Evolutionary conservation across 2,888 invertebrate species (phyloP), one percentile per base, ranked within the genome.

Genomic region (Nomada ruficornis): DNA sequence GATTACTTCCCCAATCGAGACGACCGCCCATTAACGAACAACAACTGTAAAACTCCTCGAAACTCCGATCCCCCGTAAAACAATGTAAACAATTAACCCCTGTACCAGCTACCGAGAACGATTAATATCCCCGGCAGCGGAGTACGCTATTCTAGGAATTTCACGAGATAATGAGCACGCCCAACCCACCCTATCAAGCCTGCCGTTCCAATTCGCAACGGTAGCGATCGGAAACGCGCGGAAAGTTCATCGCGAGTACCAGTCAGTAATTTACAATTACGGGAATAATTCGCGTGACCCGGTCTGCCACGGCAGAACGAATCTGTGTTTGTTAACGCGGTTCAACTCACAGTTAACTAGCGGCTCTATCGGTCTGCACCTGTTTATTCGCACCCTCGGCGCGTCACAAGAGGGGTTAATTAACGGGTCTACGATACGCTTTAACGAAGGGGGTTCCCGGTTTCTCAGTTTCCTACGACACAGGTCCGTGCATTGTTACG

Each of bases 191-290:
- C 3, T 2, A 13, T 13, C 23, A 23, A 47, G 13, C 23, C 23
- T 23, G 26, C 44, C 15, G 60, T 18, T 15, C 23, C 60, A 20
- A 70, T 60, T 50, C 50, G 26, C 15, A 26, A 26, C 9, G 20
- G 26, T 3, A n/a, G 23, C 69, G 59, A 47, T 57, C 47, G 42
- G 59, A n/a, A 68, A 57, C 44, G 15, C 42, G 36, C 11, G 57
- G 69, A 71, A 71, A 62, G 70, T 74, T 60, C 74, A 73, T 73
- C 60, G 55, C 47, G 62, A 42, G 54, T 29, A 42, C 62, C 54
- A 36, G 68, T 50, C 69, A 67, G 73, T 80, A 64, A 80, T 76
- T 77, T 77, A 78, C 67, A 80, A 82, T 85, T 82, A 82, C 74
- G 15, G 50, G 79, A 72, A 79, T 11, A 82, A 79, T 85, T 85